Percentiles rank a stretch among this genome's conserved stretches.
phyloP scores from a whole-genome alignment of 2,888 invertebrate genomes.

The Heliconius aoede region DNA sequence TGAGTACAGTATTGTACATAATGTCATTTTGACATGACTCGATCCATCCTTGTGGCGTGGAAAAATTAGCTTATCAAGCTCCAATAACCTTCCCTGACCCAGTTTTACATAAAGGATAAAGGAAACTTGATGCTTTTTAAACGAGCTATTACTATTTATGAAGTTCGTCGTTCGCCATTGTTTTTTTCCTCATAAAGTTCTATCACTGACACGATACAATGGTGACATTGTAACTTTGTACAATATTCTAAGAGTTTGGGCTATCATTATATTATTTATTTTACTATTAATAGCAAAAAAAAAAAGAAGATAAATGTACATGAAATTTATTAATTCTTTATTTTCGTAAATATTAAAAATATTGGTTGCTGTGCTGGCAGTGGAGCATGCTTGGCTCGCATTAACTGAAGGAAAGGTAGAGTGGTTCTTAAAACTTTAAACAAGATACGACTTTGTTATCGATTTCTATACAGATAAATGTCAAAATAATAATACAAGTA shows the following conservation, averaged over 20 bases:
- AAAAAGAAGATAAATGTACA: neutral
- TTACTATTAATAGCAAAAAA: neutral
- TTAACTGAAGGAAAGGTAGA: constrained; percentile 9
- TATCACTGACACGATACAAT: neutral
- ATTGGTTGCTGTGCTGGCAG: neutral
- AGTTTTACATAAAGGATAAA: constrained; percentile 33
- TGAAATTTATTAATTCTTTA: neutral
- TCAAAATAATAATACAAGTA: neutral
- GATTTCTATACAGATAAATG: neutral
- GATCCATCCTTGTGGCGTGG: constrained; percentile 8
- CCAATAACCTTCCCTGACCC: constrained; percentile 34
- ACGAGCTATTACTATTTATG: constrained; percentile 34
- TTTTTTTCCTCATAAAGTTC: constrained; percentile 16
- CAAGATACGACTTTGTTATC: neutral
- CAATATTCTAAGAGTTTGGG: constrained; percentile 9
- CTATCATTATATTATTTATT: neutral
- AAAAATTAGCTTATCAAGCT: constrained; percentile 38
- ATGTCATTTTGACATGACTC: constrained; percentile 11
- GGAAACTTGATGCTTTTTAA: constrained; percentile 35
- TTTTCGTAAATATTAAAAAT: neutral
- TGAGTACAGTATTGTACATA: constrained; percentile 2
- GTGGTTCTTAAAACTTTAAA: constrained; percentile 12
- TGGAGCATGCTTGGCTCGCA: constrained; percentile 12
- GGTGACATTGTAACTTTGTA: neutral
- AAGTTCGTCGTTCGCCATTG: constrained; percentile 14